Evolutionary conservation across 1,140 invertebrate genomes (phyloP).

Genomic region (Camponotus vicinus): DNA sequence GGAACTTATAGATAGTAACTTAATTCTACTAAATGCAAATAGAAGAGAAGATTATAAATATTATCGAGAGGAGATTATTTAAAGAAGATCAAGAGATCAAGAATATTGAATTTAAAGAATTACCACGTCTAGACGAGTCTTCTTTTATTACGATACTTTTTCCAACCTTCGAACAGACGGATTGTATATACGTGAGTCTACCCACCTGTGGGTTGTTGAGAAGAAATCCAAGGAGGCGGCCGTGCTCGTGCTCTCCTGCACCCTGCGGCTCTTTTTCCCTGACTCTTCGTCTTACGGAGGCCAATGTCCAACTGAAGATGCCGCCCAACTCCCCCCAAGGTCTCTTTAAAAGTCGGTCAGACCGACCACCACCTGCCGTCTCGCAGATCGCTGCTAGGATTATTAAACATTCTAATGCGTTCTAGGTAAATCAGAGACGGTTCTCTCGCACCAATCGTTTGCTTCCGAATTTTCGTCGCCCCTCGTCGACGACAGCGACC

Average conservation of each 20-base stretch:
- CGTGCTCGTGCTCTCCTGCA: conserved; percentile 72
- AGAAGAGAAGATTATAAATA: too few relatives aligned
- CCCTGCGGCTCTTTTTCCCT: conserved; percentile 82
- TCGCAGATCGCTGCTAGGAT: conserved; percentile 75
- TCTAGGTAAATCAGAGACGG: conserved; percentile 72
- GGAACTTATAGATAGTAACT: too few relatives aligned
- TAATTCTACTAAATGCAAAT: too few relatives aligned
- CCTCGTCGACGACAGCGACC: conserved; percentile 1
- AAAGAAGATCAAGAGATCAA: too few relatives aligned
- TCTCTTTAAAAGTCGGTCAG: conserved; percentile 84
- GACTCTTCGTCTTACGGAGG: conserved; percentile 85
- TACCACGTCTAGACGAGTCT: not conserved
- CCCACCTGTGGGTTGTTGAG: conserved; percentile 44
- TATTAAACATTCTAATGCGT: conserved; percentile 81
- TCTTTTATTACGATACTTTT: not conserved
- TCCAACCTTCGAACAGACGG: not conserved
- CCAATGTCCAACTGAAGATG: conserved; percentile 86
- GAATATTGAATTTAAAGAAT: not conserved
- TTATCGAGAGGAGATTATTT: not conserved
- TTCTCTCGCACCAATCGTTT: conserved; percentile 27
- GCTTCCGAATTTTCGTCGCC: not conserved
- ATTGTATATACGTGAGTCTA: conserved; percentile 38
- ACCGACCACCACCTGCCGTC: conserved; percentile 78
- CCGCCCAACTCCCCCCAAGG: conserved; percentile 83
- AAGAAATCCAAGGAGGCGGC: conserved; percentile 46